Evolutionary conservation across 1,140 invertebrate genomes (phyloP).

Genomic region (Drosophila subpulchrella): DNA sequence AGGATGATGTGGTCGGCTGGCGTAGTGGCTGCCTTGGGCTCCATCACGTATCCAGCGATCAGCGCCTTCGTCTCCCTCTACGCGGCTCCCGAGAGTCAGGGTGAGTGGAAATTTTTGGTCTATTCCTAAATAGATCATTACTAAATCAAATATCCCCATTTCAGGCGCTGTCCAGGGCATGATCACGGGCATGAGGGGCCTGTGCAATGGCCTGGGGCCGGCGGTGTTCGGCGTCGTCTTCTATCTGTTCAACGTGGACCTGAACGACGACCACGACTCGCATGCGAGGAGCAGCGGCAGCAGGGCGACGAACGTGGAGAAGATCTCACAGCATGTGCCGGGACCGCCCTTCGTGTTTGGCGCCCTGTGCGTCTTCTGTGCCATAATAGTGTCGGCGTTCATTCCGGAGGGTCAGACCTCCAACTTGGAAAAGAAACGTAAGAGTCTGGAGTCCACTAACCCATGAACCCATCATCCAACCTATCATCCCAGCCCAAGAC

Average conservation of each 20-base stretch:
- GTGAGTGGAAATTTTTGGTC: conserved; percentile 76
- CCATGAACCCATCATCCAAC: neutral
- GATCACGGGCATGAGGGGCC: conserved; percentile 97
- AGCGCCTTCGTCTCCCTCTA: conserved; percentile 99
- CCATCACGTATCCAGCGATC: conserved; percentile 99
- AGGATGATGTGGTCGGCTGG: conserved; percentile 99
- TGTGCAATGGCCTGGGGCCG: conserved; percentile 96
- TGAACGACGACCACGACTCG: conserved; percentile 89
- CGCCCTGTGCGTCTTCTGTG: conserved; percentile 97
- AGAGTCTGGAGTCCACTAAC: conserved; percentile 23
- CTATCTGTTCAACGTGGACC: conserved; percentile 98
- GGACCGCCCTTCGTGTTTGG: conserved; percentile 99
- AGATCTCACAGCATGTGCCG: conserved; percentile 91
- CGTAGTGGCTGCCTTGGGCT: conserved; percentile 96
- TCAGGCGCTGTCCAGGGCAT: conserved; percentile 98
- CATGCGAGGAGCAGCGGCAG: conserved; percentile 56
- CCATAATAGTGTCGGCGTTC: conserved; percentile 95
- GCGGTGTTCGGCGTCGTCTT: conserved; percentile 99
- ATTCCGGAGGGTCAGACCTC: conserved; percentile 91
- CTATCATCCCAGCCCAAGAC: conserved; percentile 6
- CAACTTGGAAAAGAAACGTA: conserved; percentile 85
- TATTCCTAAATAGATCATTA: neutral
- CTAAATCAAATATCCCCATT: neutral
- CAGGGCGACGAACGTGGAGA: conserved; percentile 65
- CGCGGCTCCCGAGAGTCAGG: conserved; percentile 98